Evolutionary conservation across 2,113 vertebrate genomes (phyloP).

Genomic region (Arothron firmamentum): DNA sequence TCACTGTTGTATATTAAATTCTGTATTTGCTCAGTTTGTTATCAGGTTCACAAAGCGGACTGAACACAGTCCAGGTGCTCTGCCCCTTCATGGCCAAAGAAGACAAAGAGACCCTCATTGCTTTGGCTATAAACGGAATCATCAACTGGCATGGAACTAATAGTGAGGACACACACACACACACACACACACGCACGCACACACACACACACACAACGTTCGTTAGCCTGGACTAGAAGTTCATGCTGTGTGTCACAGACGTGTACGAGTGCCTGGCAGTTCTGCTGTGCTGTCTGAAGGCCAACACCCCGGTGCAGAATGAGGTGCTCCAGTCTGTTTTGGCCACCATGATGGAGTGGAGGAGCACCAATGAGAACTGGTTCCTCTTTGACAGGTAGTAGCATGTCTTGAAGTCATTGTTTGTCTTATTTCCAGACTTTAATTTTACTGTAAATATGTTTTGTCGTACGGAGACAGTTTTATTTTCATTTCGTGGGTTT

Average conservation of each 20-base stretch:
- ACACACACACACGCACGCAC: not conserved
- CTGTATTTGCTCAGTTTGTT: conserved; percentile 76
- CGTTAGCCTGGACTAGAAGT: conserved; percentile 1
- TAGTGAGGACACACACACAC: conserved; percentile 62
- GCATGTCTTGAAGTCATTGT: not conserved
- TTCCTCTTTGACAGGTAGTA: conserved; percentile 77
- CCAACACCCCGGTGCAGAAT: conserved; percentile 72
- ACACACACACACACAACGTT: not conserved
- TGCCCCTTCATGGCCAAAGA: conserved; percentile 79
- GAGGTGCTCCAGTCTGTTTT: conserved; percentile 80
- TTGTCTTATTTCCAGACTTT: too few relatives aligned
- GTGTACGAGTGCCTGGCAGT: conserved; percentile 85
- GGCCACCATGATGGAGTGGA: conserved; percentile 87
- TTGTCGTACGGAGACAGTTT: too few relatives aligned
- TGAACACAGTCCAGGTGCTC: conserved; percentile 88
- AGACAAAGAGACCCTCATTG: conserved; percentile 81
- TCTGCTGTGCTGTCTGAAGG: conserved; percentile 85
- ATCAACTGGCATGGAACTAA: conserved; percentile 78
- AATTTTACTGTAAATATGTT: not conserved
- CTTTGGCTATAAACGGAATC: conserved; percentile 83
- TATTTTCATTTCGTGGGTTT: not conserved
- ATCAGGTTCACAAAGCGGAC: conserved; percentile 80
- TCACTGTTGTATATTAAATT: not conserved
- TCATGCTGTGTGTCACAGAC: conserved; percentile 69
- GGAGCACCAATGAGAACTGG: conserved; percentile 81